Base-by-base conservation (phyloP, 53 echinoderm and acorn worm species). In the Zoroaster sp. region DNA sequence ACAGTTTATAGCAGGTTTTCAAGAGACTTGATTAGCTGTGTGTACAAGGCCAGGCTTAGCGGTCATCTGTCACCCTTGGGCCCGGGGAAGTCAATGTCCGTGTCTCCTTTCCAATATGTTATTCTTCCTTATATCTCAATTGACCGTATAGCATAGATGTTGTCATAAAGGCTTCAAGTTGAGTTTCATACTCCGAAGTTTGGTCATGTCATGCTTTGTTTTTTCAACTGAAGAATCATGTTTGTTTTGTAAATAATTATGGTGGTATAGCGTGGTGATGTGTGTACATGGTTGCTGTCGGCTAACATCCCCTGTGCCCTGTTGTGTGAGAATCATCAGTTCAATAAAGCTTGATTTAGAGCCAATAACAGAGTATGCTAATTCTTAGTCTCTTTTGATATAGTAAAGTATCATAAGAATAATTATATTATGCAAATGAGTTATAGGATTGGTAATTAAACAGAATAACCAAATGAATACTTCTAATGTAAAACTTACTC, bases 151-250 rank as follows among this genome's bases (percentile, higher is more conserved):
- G n/a, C 68, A 13, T 66, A 28, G 21, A 14, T 38, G 42, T 82
- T 66, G 67, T 39, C 82, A 43, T 30, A 30, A 33, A 38, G 38
- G 43, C 44, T 43, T 23, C 25, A 17, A 44, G 68, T 66, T 80
- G 66, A 42, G 82, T 67, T 82, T 82, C 82, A 67, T 23, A 21
- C 32, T 68, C 44, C 36, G 11, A 25, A 82, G 82, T 44, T 82
- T 43, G 35, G 30, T 15, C 40, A 28, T 10, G 71, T 36, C 38
- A 71, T 71, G 71, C 38, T 33, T 36, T 36, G 10, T 2, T 23
- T 40, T 40, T 76, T 46, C 76, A 25, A 31, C 75, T 43, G 45
- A 10, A 13, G 9, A 15, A 10, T 45, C 13, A 13, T 9, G 12
- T 20, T 69, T 54, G 5, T 8, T 6, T 54, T 3, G 54, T 0